These are phyloP conservation scores for Oxytorus armatus DNA, from an alignment of 2,888 invertebrate genomes.

Conservation along the genomic window DNA sequence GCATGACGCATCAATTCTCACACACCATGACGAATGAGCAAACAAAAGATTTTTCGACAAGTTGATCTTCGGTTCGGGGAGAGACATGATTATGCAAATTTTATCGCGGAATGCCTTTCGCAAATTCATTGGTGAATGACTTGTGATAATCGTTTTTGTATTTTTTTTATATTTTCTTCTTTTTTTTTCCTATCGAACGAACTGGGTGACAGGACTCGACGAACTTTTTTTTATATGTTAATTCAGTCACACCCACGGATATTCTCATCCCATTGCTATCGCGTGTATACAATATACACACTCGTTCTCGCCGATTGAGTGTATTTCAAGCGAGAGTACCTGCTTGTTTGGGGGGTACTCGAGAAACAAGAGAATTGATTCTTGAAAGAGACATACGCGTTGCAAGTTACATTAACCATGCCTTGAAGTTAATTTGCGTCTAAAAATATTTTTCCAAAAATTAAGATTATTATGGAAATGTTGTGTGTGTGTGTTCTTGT, in stretches of 20 bases:
- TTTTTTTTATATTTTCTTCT: slow-evolving; percentile 11
- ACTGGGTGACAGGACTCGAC: slow-evolving; percentile 43
- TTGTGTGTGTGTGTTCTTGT: too few species aligned
- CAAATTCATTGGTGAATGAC: slow-evolving; percentile 1
- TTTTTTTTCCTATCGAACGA: slow-evolving; percentile 6
- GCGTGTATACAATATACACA: slow-evolving; percentile 45
- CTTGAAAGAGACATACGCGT: slow-evolving; percentile 65
- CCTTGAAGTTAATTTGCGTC: too few species aligned
- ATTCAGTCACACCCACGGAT: slow-evolving; percentile 64
- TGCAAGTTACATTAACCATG: slow-evolving; percentile 1
- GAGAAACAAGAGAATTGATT: slow-evolving; percentile 72
- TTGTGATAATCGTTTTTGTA: slow-evolving; percentile 20
- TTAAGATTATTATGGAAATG: too few species aligned
- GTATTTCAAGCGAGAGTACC: slow-evolving; percentile 47
- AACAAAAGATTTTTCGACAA: slow-evolving; percentile 51
- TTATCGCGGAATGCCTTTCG: slow-evolving; percentile 7
- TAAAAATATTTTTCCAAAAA: too few species aligned
- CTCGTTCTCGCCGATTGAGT: slow-evolving; percentile 22
- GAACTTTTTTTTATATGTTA: slow-evolving; percentile 59
- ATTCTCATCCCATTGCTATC: slow-evolving; percentile 50
- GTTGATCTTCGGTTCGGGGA: slow-evolving; percentile 18
- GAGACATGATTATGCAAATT: slow-evolving; percentile 43
- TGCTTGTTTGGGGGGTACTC: slow-evolving; percentile 65
- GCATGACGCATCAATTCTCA: slow-evolving; percentile 71
- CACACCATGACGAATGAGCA: slow-evolving; percentile 53